Evolutionary conservation across 2,797 vertebrate species (phyloP), one percentile per base, ranked within the genome.

Genomic region (Halcyon chelicuti): DNA sequence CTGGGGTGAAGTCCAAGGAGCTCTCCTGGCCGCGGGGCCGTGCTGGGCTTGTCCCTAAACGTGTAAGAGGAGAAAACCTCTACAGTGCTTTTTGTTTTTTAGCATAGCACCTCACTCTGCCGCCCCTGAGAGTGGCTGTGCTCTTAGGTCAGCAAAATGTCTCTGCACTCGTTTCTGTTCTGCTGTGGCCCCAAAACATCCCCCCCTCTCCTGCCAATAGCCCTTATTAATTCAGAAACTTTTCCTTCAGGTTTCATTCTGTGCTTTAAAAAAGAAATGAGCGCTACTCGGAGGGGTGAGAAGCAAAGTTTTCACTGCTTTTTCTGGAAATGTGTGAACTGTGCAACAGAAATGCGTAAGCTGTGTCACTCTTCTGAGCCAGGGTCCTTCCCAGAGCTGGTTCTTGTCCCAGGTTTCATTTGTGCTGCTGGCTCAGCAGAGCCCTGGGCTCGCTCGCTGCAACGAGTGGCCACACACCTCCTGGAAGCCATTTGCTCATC

Each of bases 1-100:
- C 39, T 85, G 77, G 60, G 70, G 49, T 73, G 80, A 94, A 79
- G 66, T 78, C 88, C 88, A 70, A 67, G 40, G 51, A 86, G 49
- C 85, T 54, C 71, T 92, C 52, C 67, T 86, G 90, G 76, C 67
- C 0, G 0, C 37, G 13, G 28, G 75, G 26, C 47, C 66, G n/a
- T 86, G 71, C 85, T 84, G 76, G 57, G 57, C 23, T 90, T 73
- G 29, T 61, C 67, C 73, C 80, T 66, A 57, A 26, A 57, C 7
- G 11, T 52, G 52, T 73, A 81, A 85, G 84, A 84, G 40, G 23
- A 76, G 39, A 81, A 93, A 94, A 80, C 22, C 4, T 65, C 74
- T 77, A 23, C 28, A 60, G 21, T 1, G 7, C 8, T 2, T 28
- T 28, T 44, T 51, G 28, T 68, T 74, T 93, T 89, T 72, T 14